These are phyloP conservation scores for Petrolisthes manimaculis DNA, from an alignment of 2,888 invertebrate genomes.

Conservation along the genomic window DNA sequence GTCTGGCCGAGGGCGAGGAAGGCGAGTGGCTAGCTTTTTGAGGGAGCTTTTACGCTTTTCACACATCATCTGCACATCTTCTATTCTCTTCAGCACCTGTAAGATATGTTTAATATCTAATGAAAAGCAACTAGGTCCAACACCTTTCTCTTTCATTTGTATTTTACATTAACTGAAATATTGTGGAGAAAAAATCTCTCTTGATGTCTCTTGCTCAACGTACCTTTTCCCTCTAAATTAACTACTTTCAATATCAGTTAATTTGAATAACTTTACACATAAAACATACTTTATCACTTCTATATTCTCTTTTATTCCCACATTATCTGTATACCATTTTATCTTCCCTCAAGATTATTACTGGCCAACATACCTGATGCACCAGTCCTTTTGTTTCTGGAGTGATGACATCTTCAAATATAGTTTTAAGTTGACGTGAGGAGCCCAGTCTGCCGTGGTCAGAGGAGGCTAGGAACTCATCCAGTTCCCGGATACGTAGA, in stretches of 20 bases:
- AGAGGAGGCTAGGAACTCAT: constrained; percentile 84
- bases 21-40: constrained; percentile 68
- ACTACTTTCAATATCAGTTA: too few relatives aligned
- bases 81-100: constrained; percentile 90
- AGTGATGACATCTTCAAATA: constrained; percentile 87
- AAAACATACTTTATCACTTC: too few relatives aligned
- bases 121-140: too few relatives aligned
- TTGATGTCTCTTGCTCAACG: too few relatives aligned
- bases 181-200: too few relatives aligned
- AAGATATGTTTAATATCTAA: constrained; percentile 4
- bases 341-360: too few relatives aligned
- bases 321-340: too few relatives aligned
- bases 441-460: constrained; percentile 82
- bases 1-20: constrained; percentile 78
- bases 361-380: constrained; percentile 78
- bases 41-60: constrained; percentile 77
- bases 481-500: constrained; percentile 79
- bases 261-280: too few relatives aligned
- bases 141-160: too few relatives aligned
- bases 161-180: too few relatives aligned
- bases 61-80: constrained; percentile 94
- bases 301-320: too few relatives aligned
- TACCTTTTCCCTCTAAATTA: too few relatives aligned
- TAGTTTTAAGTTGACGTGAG: constrained; percentile 80
- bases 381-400: constrained; percentile 93